Percentiles rank a stretch among this genome's conserved stretches.
phyloP scores from a whole-genome alignment of 2,888 invertebrate genomes.

The Pyrgus malvae region DNA sequence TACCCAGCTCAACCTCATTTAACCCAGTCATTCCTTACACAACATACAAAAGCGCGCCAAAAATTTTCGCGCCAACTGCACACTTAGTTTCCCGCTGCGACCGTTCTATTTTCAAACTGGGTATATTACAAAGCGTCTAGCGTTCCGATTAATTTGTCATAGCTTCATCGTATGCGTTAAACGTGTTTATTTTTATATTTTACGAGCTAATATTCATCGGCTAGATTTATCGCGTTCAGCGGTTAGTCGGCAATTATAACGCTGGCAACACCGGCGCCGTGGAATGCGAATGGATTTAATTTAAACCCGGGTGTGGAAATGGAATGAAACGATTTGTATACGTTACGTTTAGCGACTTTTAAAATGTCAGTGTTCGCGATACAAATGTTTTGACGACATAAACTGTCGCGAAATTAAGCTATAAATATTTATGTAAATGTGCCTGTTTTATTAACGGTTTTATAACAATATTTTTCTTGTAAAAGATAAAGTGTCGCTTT shows the following conservation, averaged over 20 bases:
- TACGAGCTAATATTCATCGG: slow-evolving; percentile 14
- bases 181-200: slow-evolving; percentile 26
- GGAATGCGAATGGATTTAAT: slow-evolving; percentile 16
- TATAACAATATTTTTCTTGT: no score
- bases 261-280: slow-evolving; percentile 11
- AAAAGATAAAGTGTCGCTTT: no score
- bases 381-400: no score
- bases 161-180: slow-evolving; percentile 14
- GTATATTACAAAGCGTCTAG: slow-evolving; percentile 15
- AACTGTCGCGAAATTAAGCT: no score
- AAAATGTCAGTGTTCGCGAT: no score
- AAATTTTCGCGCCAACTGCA: slow-evolving; percentile 25
- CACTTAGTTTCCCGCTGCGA: slow-evolving; percentile 19
- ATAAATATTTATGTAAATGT: not conserved
- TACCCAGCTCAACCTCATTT: slow-evolving; percentile 11
- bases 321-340: slow-evolving; percentile 23
- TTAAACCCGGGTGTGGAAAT: slow-evolving; percentile 5
- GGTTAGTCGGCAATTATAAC: slow-evolving; percentile 21
- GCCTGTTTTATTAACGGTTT: no score
- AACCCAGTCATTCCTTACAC: slow-evolving; percentile 17
- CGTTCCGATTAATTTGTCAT: slow-evolving; percentile 26
- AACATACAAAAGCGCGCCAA: slow-evolving; percentile 19
- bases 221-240: slow-evolving; percentile 16
- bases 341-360: no score
- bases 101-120: slow-evolving; percentile 25